Percentiles rank a stretch among this genome's conserved stretches.
These are phyloP conservation scores for Mylabris sibirica DNA, from an alignment of 2,888 invertebrate species.

Conservation along the genomic window DNA sequence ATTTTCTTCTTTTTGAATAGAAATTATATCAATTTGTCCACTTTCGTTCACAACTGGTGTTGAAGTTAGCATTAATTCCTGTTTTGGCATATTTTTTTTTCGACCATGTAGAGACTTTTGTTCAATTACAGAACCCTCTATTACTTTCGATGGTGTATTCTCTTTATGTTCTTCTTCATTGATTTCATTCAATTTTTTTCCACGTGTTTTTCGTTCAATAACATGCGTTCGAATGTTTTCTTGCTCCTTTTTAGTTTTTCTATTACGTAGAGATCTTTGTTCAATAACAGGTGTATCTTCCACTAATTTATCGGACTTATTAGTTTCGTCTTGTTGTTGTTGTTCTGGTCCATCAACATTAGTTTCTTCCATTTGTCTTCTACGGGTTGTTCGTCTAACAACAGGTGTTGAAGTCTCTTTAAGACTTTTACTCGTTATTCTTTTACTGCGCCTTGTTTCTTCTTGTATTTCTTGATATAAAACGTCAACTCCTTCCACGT, in stretches of 20 bases:
- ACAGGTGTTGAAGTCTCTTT: too few species aligned
- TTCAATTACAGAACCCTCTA: too few species aligned
- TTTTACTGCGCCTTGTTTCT: not conserved
- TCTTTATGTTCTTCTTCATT: not conserved
- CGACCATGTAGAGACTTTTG: not conserved
- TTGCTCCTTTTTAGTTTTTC: not conserved
- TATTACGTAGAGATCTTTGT: not conserved
- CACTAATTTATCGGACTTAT: not conserved
- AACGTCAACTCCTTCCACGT: slow-evolving; percentile 60
- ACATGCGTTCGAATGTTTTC: not conserved
- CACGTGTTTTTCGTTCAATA: not conserved
- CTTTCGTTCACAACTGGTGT: not conserved
- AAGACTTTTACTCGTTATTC: too few species aligned
- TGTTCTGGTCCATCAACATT: not conserved
- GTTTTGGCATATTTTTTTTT: not conserved
- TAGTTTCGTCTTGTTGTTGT: too few species aligned
- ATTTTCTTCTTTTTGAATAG: not conserved
- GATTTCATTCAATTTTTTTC: not conserved
- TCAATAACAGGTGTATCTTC: not conserved
- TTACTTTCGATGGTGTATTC: not conserved
- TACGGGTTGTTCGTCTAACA: not conserved
- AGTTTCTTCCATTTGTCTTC: not conserved
- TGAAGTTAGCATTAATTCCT: not conserved
- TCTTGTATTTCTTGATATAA: slow-evolving; percentile 39
- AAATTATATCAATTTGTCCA: not conserved